Evolutionary conservation across 2,113 vertebrate genomes (phyloP).

Genomic region (Eptatretus burgeri): DNA sequence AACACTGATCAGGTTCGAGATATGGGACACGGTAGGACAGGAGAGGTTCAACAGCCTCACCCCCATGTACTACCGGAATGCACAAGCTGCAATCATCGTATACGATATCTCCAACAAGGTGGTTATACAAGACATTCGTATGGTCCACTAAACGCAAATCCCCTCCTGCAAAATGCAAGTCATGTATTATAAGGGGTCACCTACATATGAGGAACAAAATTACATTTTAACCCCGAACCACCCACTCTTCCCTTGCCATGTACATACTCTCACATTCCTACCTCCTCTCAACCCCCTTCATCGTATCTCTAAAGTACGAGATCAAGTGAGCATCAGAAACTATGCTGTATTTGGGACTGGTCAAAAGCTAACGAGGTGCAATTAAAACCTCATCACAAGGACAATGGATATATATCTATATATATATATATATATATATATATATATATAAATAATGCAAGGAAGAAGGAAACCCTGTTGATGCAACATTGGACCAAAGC

Average conservation of each 20-base stretch:
- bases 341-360: no score
- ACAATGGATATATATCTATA: no score
- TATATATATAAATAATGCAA: no score
- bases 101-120: constrained; percentile 3
- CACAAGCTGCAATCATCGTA: constrained; percentile 1
- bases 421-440: no score
- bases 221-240: neutral
- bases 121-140: neutral
- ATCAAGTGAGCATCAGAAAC: no score
- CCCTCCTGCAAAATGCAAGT: neutral
- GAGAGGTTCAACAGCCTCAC: constrained; percentile 3
- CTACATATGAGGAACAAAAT: neutral
- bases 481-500: no score
- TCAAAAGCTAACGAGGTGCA: no score
- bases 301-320: neutral
- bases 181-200: neutral
- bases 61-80: constrained; percentile 4
- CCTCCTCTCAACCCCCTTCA: neutral
- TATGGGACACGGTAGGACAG: constrained; percentile 2
- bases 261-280: neutral
- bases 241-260: neutral
- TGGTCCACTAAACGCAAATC: neutral
- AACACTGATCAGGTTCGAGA: constrained; percentile 2
- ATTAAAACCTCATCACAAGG: no score
- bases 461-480: no score